phyloP scores from a whole-genome alignment of 2,888 invertebrate genomes.

The Flexamia atlantica region DNA sequence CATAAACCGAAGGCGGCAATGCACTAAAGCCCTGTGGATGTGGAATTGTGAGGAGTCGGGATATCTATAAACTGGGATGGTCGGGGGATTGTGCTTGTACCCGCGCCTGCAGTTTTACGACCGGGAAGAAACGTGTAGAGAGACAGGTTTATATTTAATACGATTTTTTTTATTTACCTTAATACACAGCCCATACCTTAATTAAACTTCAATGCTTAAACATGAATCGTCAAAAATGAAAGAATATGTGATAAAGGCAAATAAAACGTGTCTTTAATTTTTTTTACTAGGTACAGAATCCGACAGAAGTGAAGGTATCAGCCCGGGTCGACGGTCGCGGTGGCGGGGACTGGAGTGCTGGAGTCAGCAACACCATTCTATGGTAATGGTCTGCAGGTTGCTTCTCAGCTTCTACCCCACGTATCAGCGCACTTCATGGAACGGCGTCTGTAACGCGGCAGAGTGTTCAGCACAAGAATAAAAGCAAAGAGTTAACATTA shows the following conservation, averaged over 20 bases:
- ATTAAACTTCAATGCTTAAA: too few relatives aligned
- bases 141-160: too few relatives aligned
- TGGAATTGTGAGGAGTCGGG: constrained; percentile 1
- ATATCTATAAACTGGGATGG: constrained; percentile 26
- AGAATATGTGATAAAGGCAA: too few relatives aligned
- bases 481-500: background rate
- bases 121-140: background rate
- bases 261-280: too few relatives aligned
- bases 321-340: background rate
- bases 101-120: background rate
- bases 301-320: background rate
- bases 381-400: background rate
- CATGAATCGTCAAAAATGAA: too few relatives aligned
- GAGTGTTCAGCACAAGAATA: background rate
- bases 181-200: too few relatives aligned
- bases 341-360: too few relatives aligned
- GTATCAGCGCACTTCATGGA: background rate
- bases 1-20: background rate
- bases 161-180: too few relatives aligned
- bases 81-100: background rate
- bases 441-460: background rate
- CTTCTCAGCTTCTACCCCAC: background rate
- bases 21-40: background rate
- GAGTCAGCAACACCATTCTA: background rate
- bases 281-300: too few relatives aligned